Base-by-base conservation (phyloP, 2,113 vertebrate species). In the Coryphaenoides rupestris region DNA sequence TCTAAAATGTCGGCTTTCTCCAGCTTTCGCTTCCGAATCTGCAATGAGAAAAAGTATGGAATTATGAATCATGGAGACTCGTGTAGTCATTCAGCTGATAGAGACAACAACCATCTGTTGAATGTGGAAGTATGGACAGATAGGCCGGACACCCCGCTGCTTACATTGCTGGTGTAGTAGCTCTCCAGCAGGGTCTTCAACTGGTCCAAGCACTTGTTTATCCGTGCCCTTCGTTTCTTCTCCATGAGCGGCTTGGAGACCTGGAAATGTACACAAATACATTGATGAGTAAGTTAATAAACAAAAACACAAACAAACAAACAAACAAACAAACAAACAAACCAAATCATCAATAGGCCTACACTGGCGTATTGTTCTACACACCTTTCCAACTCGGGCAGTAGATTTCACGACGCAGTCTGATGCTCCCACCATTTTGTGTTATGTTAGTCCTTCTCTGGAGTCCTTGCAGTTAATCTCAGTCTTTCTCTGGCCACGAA, bases 1-100 rank as follows among this genome's bases (percentile, higher is more conserved):
- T 96, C 95, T 78, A 96, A 63, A 69, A 96, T 95, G 19, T 96
- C 95, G 0, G 95, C 94, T 74, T 96, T 96, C 74, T 96, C 95
- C 77, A 96, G 58, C 70, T 95, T 95, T 45, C 94, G 92, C 64
- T 96, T 96, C 21, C 90, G 86, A 77, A 96, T 95, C 95, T 96
- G 79, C 3, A 7, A 40, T 23, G 24, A 54, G 5, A 53, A 1
- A 60, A 21, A 2, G n/a, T 1, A 13, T 40, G 21, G 16, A 24
- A 15, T 7, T 15, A 10, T 47, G 7, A 33, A 56, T 21, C 22
- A 33, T 10, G 33, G 4, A 40, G 33, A 12, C 33, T 12, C 13
- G 13, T 12, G 7, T 10, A 10, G 6, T 40, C 13, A 40, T 40
- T 40, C 33, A 40, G 33, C 13, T 40, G 33, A 40, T 12, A 13